Conservation (phyloP, 64 coral and sea anemone genomes). For the Montipora capricornis region DNA sequence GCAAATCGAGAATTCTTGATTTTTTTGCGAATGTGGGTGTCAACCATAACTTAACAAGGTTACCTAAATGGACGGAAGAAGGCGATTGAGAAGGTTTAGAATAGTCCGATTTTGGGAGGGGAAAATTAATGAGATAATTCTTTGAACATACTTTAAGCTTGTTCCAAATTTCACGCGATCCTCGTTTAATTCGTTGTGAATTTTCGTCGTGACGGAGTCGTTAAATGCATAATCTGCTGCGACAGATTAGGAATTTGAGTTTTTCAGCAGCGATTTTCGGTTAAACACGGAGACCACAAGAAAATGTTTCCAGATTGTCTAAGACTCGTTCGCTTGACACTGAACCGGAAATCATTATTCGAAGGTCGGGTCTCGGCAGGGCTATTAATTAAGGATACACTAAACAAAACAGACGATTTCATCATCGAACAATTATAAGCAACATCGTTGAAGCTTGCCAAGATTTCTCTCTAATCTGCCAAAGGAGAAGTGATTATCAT, state of each 20-base stretch:
- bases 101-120: slow-evolving; percentile 41
- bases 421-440: neutral
- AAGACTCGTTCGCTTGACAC: neutral
- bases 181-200: neutral
- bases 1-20: neutral
- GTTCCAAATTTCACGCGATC: slow-evolving; percentile 2
- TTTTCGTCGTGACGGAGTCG: neutral
- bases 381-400: neutral
- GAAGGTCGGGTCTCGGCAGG: neutral
- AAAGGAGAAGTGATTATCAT: neutral
- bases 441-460: neutral
- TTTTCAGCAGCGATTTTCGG: neutral
- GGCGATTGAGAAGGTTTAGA: neutral
- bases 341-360: slow-evolving; percentile 25
- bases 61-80: neutral
- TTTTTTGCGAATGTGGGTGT: neutral
- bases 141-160: neutral
- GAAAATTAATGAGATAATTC: slow-evolving; percentile 1
- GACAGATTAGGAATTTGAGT: too few species aligned
- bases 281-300: neutral
- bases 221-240: neutral
- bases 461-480: neutral
- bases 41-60: neutral
- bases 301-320: neutral
- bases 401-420: neutral